Percentiles rank a stretch among this genome's conserved stretches.
phyloP scores from a whole-genome alignment of 2,113 vertebrate genomes.

The Anguilla rostrata region DNA sequence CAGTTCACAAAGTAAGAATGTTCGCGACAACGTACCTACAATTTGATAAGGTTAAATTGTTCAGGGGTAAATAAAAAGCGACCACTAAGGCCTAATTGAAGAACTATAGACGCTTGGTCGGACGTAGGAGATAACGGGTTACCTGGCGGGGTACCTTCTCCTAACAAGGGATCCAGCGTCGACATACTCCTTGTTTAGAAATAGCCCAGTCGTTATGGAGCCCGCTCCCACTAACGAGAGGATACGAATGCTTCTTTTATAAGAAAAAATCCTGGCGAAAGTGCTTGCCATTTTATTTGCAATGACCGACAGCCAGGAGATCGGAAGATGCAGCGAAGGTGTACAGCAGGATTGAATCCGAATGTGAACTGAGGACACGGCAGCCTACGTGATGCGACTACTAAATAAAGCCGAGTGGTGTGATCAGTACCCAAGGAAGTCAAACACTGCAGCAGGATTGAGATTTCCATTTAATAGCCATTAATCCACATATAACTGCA shows the following conservation, averaged over 20 bases:
- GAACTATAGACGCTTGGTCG: neutral
- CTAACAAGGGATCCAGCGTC: constrained; percentile 70
- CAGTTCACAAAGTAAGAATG: neutral
- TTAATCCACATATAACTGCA: neutral
- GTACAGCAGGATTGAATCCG: neutral
- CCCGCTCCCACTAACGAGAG: constrained; percentile 85
- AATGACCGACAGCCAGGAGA: neutral
- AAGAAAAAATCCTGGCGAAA: constrained; percentile 78
- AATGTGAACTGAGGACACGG: constrained; percentile 6
- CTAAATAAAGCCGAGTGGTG: neutral
- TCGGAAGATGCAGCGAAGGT: neutral
- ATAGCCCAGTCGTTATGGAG: constrained; percentile 77
- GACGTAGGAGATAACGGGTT: constrained; percentile 28
- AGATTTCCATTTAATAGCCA: too few relatives aligned
- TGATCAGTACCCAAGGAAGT: neutral
- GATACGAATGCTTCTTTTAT: constrained; percentile 73
- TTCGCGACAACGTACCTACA: neutral
- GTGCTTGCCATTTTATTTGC: constrained; percentile 77
- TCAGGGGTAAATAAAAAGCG: neutral
- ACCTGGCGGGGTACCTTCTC: constrained; percentile 89
- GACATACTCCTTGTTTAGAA: constrained; percentile 79
- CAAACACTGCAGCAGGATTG: constrained; percentile 5
- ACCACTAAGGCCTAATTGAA: neutral
- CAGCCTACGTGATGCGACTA: constrained; percentile 21
- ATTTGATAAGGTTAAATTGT: neutral